Evolutionary conservation across 92 coral and sea anemone species (phyloP).

Genomic region (Paragorgia papillata): DNA sequence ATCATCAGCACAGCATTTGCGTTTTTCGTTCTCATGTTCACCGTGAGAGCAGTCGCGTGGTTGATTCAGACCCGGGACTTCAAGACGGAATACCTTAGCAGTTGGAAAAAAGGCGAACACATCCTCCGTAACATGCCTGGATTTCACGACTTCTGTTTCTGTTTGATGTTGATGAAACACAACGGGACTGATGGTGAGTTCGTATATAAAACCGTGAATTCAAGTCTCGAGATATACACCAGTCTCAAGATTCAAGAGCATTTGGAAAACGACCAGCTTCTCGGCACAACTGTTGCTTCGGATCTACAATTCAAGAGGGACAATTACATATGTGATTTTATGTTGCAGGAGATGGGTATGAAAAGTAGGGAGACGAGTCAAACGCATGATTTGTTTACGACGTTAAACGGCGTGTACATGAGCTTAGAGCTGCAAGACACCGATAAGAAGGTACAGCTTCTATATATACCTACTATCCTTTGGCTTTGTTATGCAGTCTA

Average conservation of each 20-base stretch:
- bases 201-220: slow-evolving; percentile 30
- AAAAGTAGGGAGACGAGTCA: slow-evolving; percentile 24
- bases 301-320: slow-evolving; percentile 38
- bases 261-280: slow-evolving; percentile 37
- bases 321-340: slow-evolving; percentile 34
- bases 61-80: slow-evolving; percentile 34
- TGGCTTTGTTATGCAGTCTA: no score
- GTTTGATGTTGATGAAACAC: slow-evolving; percentile 32
- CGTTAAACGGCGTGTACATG: slow-evolving; percentile 7
- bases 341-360: slow-evolving; percentile 43
- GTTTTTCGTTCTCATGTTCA: slow-evolving; percentile 5
- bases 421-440: not conserved
- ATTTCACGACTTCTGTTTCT: slow-evolving; percentile 40
- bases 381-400: slow-evolving; percentile 12
- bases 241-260: slow-evolving; percentile 34
- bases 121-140: slow-evolving; percentile 31
- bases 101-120: slow-evolving; percentile 17
- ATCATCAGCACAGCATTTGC: slow-evolving; percentile 12
- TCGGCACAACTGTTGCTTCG: slow-evolving; percentile 41
- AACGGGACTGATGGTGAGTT: slow-evolving; percentile 37
- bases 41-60: slow-evolving; percentile 27
- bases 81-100: not conserved
- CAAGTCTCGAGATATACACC: slow-evolving; percentile 41
- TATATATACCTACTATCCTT: no score
- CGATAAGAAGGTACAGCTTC: no score